Evolutionary conservation across 2,888 invertebrate genomes (phyloP), one percentile per base, ranked within the genome.

Genomic region (Cryptus viduatorius): DNA sequence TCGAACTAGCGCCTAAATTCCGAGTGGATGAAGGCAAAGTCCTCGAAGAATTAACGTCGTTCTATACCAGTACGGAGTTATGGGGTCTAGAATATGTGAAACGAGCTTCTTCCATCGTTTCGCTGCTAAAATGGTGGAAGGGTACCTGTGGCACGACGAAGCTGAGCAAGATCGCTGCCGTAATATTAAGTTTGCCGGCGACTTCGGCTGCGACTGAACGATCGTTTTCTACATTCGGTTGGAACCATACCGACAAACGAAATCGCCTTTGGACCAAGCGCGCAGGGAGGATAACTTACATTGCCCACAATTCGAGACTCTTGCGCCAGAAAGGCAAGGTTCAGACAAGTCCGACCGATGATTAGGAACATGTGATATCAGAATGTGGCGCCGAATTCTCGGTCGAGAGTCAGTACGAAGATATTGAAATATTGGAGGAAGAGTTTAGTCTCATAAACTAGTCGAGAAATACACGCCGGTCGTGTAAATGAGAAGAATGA

Each of bases 191-290:
- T 50, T 50, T 77, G 37, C 67, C 67, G 2, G 77, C 67, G 7
- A 73, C 79, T 7, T 72, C 72, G 16, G 65, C 79, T 42, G 79
- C 79, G 2, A 80, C 72, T 5, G 73, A 80, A 37, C 50, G 79
- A 10, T 64, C 42, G 5, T 73, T 80, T 31, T 64, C 65, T 50
- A 80, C 72, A 4, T 65, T 31, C 12, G 79, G 73, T 14, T 72
- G 65, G 64, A 73, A 73, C 10, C 79, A 72, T 19, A 42, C 48
- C 29, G 4, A 50, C 8, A 80, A 80, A 37, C 5, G 73, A 37
- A 80, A 80, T 64, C 31, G 72, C 14, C 67, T 80, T 42, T 64
- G 53, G 37, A 79, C 50, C 10, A 24, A 19, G 14, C 48, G 79
- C 4, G 72, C 64, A 1, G 64, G 50, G 1, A 79, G 50, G 56